Evolutionary conservation across 2,113 vertebrate genomes (phyloP).

Genomic region (Antechinus flavipes): DNA sequence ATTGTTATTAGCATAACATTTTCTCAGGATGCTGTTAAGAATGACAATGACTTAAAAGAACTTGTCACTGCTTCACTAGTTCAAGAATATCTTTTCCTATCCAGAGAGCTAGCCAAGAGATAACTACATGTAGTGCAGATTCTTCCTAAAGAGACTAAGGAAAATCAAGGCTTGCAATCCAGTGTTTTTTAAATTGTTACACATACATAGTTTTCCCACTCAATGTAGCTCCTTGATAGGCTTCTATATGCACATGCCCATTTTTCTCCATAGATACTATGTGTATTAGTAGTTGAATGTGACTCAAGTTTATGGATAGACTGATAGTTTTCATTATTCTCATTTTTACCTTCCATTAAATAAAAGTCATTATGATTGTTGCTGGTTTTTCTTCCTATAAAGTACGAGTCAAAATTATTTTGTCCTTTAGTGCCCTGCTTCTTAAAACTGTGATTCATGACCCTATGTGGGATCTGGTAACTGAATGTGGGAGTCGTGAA

Average conservation of each 20-base stretch:
- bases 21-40: not conserved
- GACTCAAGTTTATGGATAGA: not conserved
- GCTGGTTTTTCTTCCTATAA: not conserved
- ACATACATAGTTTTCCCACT: not conserved
- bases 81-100: not conserved
- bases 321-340: not conserved
- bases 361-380: not conserved
- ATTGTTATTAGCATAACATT: not conserved
- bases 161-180: no score
- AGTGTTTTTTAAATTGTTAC: no score
- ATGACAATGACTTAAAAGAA: not conserved
- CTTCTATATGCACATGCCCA: not conserved
- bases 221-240: not conserved
- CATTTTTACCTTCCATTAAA: not conserved
- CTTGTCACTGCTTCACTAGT: not conserved
- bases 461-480: no score
- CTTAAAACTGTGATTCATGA: no score
- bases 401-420: not conserved
- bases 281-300: no score
- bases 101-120: not conserved
- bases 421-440: not conserved
- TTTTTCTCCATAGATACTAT: not conserved
- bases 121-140: not conserved
- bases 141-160: not conserved
- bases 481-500: no score